Percentiles rank a stretch among this genome's conserved stretches.
Conservation (phyloP, 1,140 invertebrate species). For the Nasonia longicornis region DNA sequence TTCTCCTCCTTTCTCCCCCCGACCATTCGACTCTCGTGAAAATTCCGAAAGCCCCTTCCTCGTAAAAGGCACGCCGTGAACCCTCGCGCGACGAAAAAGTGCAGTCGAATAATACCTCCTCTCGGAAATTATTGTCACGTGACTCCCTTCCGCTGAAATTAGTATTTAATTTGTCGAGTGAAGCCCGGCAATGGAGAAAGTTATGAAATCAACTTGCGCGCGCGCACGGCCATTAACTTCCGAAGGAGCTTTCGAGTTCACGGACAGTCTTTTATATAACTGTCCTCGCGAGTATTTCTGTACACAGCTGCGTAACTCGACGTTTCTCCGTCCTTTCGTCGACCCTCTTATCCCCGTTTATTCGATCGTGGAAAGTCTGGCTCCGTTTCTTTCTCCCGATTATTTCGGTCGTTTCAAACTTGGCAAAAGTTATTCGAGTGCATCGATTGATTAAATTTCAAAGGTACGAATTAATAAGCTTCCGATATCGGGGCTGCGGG, state of each 20-base stretch:
- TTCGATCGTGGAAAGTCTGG: too few relatives aligned
- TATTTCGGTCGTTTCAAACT: too few relatives aligned
- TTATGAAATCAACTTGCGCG: conserved; percentile 40
- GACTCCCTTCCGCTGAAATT: conserved; percentile 18
- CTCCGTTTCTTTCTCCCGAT: too few relatives aligned
- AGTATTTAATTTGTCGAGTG: conserved; percentile 37
- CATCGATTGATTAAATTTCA: too few relatives aligned
- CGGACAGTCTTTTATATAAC: conserved; percentile 54
- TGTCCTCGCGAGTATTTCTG: conserved; percentile 37
- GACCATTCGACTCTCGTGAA: background rate
- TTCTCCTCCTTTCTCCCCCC: background rate
- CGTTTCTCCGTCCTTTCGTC: background rate
- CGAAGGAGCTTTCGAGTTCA: conserved; percentile 53
- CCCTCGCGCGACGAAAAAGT: background rate
- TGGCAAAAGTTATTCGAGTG: too few relatives aligned
- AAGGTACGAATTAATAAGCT: background rate
- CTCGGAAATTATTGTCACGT: conserved; percentile 9
- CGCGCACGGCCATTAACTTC: conserved; percentile 29
- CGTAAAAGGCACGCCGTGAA: background rate
- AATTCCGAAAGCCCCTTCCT: background rate
- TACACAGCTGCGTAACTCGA: background rate
- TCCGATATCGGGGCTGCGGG: background rate
- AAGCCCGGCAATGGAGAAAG: conserved; percentile 21
- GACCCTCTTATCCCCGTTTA: background rate
- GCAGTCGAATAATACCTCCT: too few relatives aligned